phyloP scores from a whole-genome alignment of 2,113 vertebrate genomes.

The Rana temporaria region DNA sequence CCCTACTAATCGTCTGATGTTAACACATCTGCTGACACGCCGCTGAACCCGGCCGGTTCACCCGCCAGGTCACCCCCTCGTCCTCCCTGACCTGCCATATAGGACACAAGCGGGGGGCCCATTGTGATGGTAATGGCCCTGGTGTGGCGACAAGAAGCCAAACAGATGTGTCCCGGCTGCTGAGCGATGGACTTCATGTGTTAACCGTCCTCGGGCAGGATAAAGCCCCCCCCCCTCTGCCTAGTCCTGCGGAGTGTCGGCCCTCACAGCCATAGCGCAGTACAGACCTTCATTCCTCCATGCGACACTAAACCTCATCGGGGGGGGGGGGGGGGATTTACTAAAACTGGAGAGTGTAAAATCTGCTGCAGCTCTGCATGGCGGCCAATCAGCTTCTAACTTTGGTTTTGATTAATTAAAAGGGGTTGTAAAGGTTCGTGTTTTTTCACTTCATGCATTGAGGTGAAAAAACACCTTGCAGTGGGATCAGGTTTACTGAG shows the following conservation, averaged over 20 bases:
- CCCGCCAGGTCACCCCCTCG: conserved; percentile 64
- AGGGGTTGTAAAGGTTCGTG: no score
- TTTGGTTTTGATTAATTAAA: no score
- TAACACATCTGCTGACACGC: conserved; percentile 64
- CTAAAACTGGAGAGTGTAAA: no score
- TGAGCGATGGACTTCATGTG: conserved; percentile 74
- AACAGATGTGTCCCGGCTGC: conserved; percentile 79
- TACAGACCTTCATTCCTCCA: no score
- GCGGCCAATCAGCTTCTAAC: no score
- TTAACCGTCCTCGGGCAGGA: conserved; percentile 32
- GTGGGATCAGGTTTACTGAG: no score
- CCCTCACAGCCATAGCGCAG: no score
- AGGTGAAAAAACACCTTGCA: no score
- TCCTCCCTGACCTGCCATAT: conserved; percentile 71
- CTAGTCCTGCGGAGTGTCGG: neutral
- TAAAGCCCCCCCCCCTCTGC: neutral
- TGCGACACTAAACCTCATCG: no score
- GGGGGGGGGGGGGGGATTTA: no score
- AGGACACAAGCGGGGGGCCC: conserved; percentile 37
- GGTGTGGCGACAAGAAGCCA: conserved; percentile 72
- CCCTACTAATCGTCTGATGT: conserved; percentile 59
- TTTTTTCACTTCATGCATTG: no score
- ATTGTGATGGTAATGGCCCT: conserved; percentile 81
- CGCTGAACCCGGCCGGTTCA: conserved; percentile 59
- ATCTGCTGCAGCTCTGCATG: no score